Percentiles rank a stretch among this genome's conserved stretches.
phyloP scores from a whole-genome alignment of 2,113 vertebrate species.

The Oenanthe melanoleuca region DNA sequence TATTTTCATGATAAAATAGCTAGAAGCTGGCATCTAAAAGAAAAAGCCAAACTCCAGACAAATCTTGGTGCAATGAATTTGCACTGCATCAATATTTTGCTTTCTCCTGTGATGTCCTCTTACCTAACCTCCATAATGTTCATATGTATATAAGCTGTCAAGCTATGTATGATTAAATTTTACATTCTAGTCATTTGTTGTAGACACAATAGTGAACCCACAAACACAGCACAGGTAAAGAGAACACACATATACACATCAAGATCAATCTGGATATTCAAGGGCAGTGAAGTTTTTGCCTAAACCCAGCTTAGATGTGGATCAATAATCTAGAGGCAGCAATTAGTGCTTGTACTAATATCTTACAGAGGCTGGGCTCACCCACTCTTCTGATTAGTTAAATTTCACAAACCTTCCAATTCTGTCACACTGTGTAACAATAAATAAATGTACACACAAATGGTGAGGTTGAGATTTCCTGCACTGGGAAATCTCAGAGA shows the following conservation, averaged over 20 bases:
- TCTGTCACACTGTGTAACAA: neutral
- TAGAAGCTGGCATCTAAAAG: neutral
- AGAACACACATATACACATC: neutral
- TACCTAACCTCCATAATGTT: neutral
- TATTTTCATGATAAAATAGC: neutral
- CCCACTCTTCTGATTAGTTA: neutral
- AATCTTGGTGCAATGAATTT: neutral
- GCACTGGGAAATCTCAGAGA: neutral
- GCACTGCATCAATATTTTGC: neutral
- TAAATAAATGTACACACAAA: neutral
- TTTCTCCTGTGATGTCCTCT: neutral
- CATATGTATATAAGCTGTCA: neutral
- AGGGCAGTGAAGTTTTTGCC: neutral
- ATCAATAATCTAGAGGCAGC: neutral
- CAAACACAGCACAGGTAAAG: neutral
- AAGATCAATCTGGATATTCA: neutral
- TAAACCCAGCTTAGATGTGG: neutral
- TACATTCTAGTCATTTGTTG: neutral
- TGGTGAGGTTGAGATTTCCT: neutral
- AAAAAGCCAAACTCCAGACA: neutral
- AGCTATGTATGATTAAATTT: neutral
- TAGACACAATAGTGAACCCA: fast-evolving
- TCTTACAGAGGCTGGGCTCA: neutral
- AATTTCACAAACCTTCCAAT: neutral
- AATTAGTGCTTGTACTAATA: neutral